Evolutionary conservation across 2,888 invertebrate species (phyloP), one percentile per base, ranked within the genome.

Genomic region (Philereme vetulata): DNA sequence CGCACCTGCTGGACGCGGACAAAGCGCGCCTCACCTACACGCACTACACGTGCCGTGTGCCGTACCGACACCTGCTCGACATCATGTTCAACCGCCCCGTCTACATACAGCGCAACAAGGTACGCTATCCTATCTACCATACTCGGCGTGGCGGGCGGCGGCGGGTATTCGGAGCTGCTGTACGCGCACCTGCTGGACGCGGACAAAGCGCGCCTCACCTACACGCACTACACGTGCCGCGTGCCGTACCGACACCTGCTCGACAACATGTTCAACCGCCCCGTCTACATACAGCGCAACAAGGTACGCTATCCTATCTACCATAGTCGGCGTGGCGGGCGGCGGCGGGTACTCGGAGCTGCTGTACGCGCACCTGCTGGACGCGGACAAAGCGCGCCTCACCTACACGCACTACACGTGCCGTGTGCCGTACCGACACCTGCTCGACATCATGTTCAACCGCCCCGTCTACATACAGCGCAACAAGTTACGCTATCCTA

Each of bases 361-460:
- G 67, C 90, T 97, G 51, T 97, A 97, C 81, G 21, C 21, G 21
- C 21, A 21, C 21, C 92, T 97, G 60, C 93, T 96, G 74, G 97
- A 97, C 86, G 95, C 95, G 33, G 96, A 96, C 84, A 96, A 96
- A 4, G 95, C 95, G 51, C 92, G 96, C 4, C 93, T 97, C 72
- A 96, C 97, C 0, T 96, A 96, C 85, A 96, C 84, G 67, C 96
- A 97, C 86, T 96, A 95, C 78, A 96, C 96, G 51, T 95, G 95
- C 67, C 93, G 96, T 67, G 96, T 96, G 65, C 93, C 94, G n/a
- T 95, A 94, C 82, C 93, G 95, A 21, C 95, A 95, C 34, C 90
- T 96, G 71, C 93, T 96, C 57, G 96, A 97, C 85, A 95, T 97
- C 72, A 95, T 94, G 68, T 97, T 97, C 84, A 96, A 97, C 88